Base-by-base conservation (phyloP, 1,140 invertebrate species). In the Ceratitis capitata region DNA sequence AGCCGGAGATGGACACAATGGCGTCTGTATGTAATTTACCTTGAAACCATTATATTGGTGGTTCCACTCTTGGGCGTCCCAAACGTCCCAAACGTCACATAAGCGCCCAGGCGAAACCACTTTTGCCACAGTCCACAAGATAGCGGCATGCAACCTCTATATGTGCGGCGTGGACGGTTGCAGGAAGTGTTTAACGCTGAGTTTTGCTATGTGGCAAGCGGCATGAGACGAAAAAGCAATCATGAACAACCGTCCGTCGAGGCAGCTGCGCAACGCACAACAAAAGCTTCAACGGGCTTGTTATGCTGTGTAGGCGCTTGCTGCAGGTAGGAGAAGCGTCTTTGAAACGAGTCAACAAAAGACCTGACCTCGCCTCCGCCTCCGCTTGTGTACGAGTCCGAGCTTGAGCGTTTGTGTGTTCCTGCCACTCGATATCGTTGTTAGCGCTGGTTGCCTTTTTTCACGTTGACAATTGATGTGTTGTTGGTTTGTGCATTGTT, bases 381-480 rank as follows among this genome's bases (percentile, higher is more conserved):
- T n/a, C n/a, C n/a, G 26, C 26, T 4, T 58, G 2, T 1, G 6
- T 19, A 51, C n/a, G 49, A 19, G n/a, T 19, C 49, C 14, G 49
- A 19, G 39, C n/a, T 3, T 39, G 7, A 1, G 16, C 14, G 35
- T 39, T n/a, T n/a, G 45, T 53, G 82, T 83, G 16, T 51, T 53
- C 47, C 45, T 26, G 82, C 69, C 39, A 45, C 23, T 78, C 42
- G 69, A 78, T 78, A 45, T 19, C 69, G 23, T n/a, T 45, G 69
- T n/a, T 14, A 23, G 29, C 23, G 16, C 23, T 23, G 78, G 82
- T 23, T 83, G 45, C 47, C 45, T 49, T 58, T 56, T 86, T 86
- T n/a, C 69, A n/a, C 51, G 82, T 83, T 83, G 85, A 86, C 85
- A 86, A 61, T 84, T 84, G 85, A 84, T 51, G 85, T 49, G 51